A percentile compares a stretch with the other conserved stretches of the same genome.
These are phyloP conservation scores for Bujurquina vittata DNA, from an alignment of 2,113 vertebrate species.

Conservation along the genomic window DNA sequence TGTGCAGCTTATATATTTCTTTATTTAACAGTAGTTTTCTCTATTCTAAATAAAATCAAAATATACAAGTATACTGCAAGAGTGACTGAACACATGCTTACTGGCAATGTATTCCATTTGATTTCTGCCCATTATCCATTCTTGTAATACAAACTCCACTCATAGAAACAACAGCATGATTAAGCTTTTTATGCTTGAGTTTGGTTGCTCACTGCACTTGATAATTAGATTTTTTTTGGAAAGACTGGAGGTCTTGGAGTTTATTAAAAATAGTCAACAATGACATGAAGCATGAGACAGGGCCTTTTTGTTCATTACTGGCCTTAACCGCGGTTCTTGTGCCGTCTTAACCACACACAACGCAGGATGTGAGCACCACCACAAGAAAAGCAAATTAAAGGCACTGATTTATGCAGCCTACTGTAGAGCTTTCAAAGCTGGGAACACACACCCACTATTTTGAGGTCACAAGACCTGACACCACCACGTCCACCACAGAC, in stretches of 20 bases:
- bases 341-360: not conserved
- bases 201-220: conserved; percentile 5
- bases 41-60: not conserved
- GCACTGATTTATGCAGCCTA: not conserved
- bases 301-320: not conserved
- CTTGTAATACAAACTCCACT: conserved; percentile 13
- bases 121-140: conserved; percentile 6
- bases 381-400: not conserved
- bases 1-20: not conserved
- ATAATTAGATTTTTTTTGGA: conserved; percentile 6
- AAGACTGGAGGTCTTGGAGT: conserved; percentile 7
- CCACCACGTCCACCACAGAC: not conserved
- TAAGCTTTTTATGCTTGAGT: conserved; percentile 11
- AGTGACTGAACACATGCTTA: not conserved
- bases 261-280: conserved; percentile 8
- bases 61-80: not conserved
- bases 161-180: not conserved
- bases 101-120: not conserved
- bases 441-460: not conserved
- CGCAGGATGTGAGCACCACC: not conserved
- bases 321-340: not conserved
- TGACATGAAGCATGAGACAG: conserved; percentile 8
- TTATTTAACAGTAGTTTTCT: not conserved
- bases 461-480: not conserved
- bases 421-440: not conserved